Evolutionary conservation across 2,113 vertebrate species (phyloP).

Genomic region (Myocastor coypus): DNA sequence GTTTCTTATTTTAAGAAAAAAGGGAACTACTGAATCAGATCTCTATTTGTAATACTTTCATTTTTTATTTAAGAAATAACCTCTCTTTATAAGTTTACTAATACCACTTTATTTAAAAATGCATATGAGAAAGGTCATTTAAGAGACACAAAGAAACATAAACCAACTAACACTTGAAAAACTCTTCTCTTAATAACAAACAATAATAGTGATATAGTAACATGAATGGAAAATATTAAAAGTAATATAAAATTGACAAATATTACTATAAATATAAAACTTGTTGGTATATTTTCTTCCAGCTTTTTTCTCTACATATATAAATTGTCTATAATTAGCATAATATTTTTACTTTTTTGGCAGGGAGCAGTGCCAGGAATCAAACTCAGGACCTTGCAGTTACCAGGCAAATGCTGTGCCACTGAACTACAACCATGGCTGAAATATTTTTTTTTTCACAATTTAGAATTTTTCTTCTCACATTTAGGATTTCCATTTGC

Average conservation of each 20-base stretch:
- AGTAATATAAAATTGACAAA: not conserved
- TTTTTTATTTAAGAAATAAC: constrained; percentile 2
- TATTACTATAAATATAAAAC: not conserved
- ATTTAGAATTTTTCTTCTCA: not conserved
- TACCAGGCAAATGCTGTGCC: no score
- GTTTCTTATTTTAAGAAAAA: not conserved
- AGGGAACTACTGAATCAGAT: not conserved
- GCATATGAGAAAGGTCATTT: constrained; percentile 34
- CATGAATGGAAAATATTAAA: not conserved
- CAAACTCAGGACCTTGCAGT: no score
- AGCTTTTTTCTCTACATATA: not conserved
- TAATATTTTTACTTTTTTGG: not conserved
- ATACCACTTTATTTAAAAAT: not conserved
- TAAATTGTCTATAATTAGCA: not conserved
- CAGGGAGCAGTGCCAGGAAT: no score
- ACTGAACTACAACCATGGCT: not conserved
- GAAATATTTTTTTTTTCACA: not conserved
- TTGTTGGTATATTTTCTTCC: not conserved
- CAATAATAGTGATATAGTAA: not conserved
- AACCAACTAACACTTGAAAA: not conserved
- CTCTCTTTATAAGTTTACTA: constrained; percentile 44
- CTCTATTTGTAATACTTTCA: not conserved
- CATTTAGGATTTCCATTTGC: not conserved
- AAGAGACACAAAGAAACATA: not conserved
- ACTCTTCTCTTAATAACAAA: constrained; percentile 19